phyloP scores from a whole-genome alignment of 2,113 vertebrate genomes.

The Tapirus terrestris region DNA sequence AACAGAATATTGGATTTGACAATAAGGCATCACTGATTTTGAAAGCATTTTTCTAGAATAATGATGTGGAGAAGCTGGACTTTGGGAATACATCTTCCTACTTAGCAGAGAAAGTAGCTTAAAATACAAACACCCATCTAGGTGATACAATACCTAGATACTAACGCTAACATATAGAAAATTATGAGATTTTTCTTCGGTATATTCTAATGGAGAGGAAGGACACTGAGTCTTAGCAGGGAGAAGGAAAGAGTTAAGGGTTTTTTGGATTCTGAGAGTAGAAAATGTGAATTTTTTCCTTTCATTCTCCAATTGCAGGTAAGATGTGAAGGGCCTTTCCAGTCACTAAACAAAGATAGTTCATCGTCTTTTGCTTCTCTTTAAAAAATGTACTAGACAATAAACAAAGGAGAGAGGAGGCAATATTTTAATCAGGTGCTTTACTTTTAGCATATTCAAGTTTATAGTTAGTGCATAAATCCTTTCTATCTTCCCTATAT shows the following conservation, averaged over 20 bases:
- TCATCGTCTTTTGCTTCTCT: background rate
- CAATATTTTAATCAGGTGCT: constrained; percentile 59
- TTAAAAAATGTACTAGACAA: background rate
- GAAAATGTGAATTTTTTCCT: background rate
- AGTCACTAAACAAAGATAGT: background rate
- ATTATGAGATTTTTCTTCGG: background rate
- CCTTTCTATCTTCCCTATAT: background rate
- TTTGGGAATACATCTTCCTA: background rate
- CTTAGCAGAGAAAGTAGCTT: background rate
- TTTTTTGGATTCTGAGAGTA: background rate
- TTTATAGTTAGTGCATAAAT: constrained; percentile 68
- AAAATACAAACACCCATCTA: background rate
- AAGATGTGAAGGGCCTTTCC: background rate
- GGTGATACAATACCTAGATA: background rate
- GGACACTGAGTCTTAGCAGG: background rate
- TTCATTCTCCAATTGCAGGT: background rate
- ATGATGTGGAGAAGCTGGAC: background rate
- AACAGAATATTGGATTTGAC: background rate
- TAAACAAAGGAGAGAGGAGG: background rate
- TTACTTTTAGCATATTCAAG: constrained; percentile 60
- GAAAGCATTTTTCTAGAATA: background rate
- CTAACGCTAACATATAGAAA: background rate
- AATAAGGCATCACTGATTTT: background rate
- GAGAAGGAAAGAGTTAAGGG: background rate
- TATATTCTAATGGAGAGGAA: background rate